Evolutionary conservation across 2,113 vertebrate genomes (phyloP), one percentile per base, ranked within the genome.

Genomic region (Nymphicus hollandicus): DNA sequence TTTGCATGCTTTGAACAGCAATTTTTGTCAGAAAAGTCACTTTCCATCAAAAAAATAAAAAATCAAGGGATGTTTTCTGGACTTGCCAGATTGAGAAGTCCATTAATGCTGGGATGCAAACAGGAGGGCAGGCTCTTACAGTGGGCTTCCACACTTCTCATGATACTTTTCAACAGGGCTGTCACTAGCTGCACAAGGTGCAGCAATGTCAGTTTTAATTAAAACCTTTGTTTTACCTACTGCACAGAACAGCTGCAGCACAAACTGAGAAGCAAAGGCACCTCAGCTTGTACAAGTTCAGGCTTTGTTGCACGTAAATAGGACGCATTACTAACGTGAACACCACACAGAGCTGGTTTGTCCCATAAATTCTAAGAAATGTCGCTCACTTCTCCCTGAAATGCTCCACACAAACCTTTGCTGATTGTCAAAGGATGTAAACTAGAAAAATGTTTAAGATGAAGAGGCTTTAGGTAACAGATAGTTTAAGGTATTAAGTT

Each of bases 131-230:
- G 43, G 5, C 14, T 64, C 60, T 9, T 47, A 2, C 79, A 31
- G 46, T 7, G 81, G 74, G 28, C 66, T 83, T 55, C 95, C 90
- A 90, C 88, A 56, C 50, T 14, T 71, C 79, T 88, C 55, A 16
- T 37, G 82, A n/a, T 66, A 23, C 80, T 79, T 95, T 85, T 77
- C 90, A 78, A 56, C 95, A 96, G 96, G 93, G 83, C 95, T 95
- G 93, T 52, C 96, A 94, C 91, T 27, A 88, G 94, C 97, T 96
- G 96, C 66, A 96, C 72, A 43, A 90, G 76, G 94, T 70, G 91
- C 91, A 95, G 89, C 95, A 95, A 84, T 93, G 97, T 95, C 97
- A 97, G 92, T 95, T 97, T 93, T 96, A 94, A 98, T 97, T 97
- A 96, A 97, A 96, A 96, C 93, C 91, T 91, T 97, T 55, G 15